phyloP scores from a whole-genome alignment of 2,113 vertebrate species.

The Ornithorhynchus anatinus region DNA sequence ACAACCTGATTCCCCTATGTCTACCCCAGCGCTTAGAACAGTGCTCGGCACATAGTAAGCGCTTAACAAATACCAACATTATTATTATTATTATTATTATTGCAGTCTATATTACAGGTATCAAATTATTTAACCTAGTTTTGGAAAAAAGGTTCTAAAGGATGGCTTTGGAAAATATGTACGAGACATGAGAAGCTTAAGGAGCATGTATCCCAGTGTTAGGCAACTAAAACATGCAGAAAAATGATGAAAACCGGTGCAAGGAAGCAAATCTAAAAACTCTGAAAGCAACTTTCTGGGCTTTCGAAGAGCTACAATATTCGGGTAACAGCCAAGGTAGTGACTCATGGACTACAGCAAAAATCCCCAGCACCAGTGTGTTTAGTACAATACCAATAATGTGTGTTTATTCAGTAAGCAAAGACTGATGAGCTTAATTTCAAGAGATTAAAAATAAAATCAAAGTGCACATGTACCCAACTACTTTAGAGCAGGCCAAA shows the following conservation, averaged over 20 bases:
- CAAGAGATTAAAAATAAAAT: conserved; percentile 17
- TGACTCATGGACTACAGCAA: background rate
- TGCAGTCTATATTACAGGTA: too few species aligned
- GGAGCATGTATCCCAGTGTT: background rate
- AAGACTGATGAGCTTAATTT: conserved; percentile 8
- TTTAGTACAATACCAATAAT: background rate
- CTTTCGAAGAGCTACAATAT: background rate
- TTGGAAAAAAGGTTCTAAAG: too few species aligned
- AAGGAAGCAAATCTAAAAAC: conserved; percentile 2
- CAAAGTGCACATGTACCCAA: conserved; percentile 3
- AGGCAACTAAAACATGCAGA: background rate
- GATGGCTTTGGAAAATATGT: too few species aligned
- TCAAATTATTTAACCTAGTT: too few species aligned
- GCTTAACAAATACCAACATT: too few species aligned
- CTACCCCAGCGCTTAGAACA: too few species aligned
- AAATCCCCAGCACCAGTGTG: background rate
- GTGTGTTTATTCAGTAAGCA: background rate
- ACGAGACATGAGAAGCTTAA: background rate
- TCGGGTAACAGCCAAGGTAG: background rate
- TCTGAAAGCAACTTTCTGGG: background rate
- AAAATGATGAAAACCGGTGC: background rate
- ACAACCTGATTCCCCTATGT: too few species aligned
- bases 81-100: too few species aligned
- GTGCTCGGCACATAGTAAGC: too few species aligned
- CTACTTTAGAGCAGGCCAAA: background rate